Evolutionary conservation across 2,888 invertebrate species (phyloP).

Genomic region (Mystacides longicornis): DNA sequence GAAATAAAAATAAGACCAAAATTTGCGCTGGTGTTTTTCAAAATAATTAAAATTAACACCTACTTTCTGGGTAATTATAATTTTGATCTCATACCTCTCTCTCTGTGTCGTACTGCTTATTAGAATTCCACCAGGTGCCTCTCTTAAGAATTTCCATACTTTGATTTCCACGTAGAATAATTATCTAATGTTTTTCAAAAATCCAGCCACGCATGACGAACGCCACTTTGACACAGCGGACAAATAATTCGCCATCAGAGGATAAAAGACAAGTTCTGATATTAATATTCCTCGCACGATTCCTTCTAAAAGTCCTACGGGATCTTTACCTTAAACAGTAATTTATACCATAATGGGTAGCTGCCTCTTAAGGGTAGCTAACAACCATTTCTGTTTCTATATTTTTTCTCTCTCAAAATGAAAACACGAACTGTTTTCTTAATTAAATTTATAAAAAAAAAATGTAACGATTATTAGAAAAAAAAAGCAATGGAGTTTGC

Average conservation of each 20-base stretch:
- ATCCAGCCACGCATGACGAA: constrained; percentile 8
- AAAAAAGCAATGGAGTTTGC: too few species aligned
- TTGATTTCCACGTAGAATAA: constrained; percentile 25
- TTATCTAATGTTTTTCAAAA: constrained; percentile 19
- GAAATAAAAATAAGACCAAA: too few species aligned
- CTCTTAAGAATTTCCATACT: constrained; percentile 22
- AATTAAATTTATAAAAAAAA: too few species aligned
- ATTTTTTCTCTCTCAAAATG: neutral
- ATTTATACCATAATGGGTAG: constrained; percentile 11
- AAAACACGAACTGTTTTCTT: neutral
- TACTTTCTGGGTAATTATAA: too few species aligned
- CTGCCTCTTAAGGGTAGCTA: neutral
- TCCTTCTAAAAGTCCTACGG: constrained; percentile 17
- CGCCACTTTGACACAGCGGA: constrained; percentile 14
- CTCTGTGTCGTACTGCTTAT: too few species aligned
- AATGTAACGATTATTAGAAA: too few species aligned
- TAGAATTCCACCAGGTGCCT: too few species aligned
- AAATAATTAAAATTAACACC: too few species aligned
- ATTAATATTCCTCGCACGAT: constrained; percentile 18
- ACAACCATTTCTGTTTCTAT: too few species aligned
- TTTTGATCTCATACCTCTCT: too few species aligned
- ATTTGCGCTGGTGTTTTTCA: too few species aligned
- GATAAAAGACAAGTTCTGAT: neutral
- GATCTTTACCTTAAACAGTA: constrained; percentile 21
- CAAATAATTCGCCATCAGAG: constrained; percentile 12